Conservation (phyloP, 2,797 vertebrate species). For the Antrozous pallidus region DNA sequence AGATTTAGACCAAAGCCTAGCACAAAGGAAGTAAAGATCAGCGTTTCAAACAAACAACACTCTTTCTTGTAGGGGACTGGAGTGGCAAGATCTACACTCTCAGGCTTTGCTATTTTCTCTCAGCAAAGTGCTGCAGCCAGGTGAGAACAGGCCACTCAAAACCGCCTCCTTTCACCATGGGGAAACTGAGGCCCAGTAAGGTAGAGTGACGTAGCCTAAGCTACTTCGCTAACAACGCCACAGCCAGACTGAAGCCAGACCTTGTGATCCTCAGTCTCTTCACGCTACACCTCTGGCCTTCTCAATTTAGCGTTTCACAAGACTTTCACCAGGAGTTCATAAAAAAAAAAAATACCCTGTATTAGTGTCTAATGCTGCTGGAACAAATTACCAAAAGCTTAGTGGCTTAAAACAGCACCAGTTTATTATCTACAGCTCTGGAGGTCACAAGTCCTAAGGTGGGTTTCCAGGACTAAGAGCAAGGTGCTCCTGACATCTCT, state of each 20-base stretch:
- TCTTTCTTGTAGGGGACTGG: not conserved
- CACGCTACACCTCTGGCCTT: not conserved
- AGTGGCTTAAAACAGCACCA: not conserved
- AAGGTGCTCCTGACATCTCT: not conserved
- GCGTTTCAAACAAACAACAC: not conserved
- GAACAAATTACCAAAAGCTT: not conserved
- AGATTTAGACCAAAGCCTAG: slow-evolving; percentile 41
- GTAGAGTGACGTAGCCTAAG: not conserved
- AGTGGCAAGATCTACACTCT: not conserved
- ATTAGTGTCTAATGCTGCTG: not conserved
- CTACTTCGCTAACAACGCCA: not conserved
- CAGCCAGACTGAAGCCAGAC: not conserved
- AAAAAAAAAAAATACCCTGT: not conserved
- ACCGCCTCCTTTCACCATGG: not conserved
- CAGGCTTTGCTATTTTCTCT: not conserved
- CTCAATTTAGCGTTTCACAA: not conserved
- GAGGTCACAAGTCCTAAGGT: not conserved
- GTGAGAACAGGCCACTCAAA: not conserved
- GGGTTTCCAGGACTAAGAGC: not conserved
- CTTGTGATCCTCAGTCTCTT: not conserved
- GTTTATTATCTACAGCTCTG: not conserved
- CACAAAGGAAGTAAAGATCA: slow-evolving; percentile 14
- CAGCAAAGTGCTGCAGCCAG: not conserved
- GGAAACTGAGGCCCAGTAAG: not conserved
- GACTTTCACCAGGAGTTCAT: not conserved